A percentile compares a stretch with the other conserved stretches of the same genome.
Evolutionary conservation across 2,113 vertebrate genomes (phyloP).

Genomic region (Spilogale gracilis): DNA sequence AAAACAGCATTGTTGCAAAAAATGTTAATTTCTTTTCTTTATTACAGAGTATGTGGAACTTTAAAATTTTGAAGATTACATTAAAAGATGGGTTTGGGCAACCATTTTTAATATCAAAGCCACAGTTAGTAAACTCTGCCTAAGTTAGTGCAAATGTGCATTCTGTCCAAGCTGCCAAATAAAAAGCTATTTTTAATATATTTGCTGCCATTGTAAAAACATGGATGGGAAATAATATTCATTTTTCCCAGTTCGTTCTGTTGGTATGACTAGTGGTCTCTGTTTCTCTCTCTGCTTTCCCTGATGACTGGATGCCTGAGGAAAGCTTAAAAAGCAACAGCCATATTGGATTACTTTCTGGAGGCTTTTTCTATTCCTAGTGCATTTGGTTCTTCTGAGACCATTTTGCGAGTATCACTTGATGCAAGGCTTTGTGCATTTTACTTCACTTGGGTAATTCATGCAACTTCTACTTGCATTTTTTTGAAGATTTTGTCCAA

Average conservation of each 20-base stretch:
- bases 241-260: not conserved
- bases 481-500: too few species aligned
- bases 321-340: not conserved
- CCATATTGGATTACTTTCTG: not conserved
- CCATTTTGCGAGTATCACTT: not conserved
- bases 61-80: conserved; percentile 27
- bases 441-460: too few species aligned
- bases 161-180: not conserved
- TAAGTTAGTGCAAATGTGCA: not conserved
- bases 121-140: not conserved
- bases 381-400: not conserved
- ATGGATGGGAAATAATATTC: not conserved
- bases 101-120: not conserved
- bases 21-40: not conserved
- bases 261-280: not conserved
- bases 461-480: too few species aligned
- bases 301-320: not conserved
- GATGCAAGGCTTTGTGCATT: not conserved
- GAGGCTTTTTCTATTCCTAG: not conserved
- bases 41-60: not conserved
- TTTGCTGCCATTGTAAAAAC: not conserved
- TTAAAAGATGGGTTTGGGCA: not conserved
- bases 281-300: not conserved
- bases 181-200: not conserved
- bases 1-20: not conserved